These are phyloP conservation scores for Erebia aethiops DNA, from an alignment of 2,888 invertebrate genomes.

Conservation along the genomic window DNA sequence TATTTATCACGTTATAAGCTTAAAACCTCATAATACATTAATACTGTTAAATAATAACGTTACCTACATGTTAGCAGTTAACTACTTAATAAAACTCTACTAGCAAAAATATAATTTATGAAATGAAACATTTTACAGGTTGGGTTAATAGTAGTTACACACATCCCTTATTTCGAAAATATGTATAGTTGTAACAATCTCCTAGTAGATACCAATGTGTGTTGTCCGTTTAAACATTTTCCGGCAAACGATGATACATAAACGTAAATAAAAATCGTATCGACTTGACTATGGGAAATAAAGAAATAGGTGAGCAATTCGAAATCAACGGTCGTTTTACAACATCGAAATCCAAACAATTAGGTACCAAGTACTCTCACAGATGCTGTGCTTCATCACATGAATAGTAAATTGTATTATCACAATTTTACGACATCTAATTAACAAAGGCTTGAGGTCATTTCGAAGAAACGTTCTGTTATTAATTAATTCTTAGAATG, in stretches of 20 bases:
- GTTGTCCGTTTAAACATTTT: not conserved
- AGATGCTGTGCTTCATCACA: too few relatives aligned
- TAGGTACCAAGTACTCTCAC: too few relatives aligned
- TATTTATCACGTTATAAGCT: conserved; percentile 24
- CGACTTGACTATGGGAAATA: not conserved
- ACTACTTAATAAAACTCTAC: not conserved
- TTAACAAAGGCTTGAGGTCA: not conserved
- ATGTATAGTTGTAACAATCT: not conserved
- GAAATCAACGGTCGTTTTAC: conserved; percentile 1
- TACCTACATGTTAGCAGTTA: too few relatives aligned
- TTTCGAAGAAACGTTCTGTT: conserved; percentile 15
- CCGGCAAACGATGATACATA: too few relatives aligned
- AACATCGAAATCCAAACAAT: not conserved
- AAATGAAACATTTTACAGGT: not conserved
- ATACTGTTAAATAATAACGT: not conserved
- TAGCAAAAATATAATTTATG: not conserved
- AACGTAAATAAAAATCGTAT: too few relatives aligned
- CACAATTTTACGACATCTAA: not conserved
- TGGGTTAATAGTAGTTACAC: not conserved
- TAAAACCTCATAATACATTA: not conserved
- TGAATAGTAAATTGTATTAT: too few relatives aligned
- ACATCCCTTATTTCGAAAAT: conserved; percentile 5
- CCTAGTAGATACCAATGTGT: not conserved
- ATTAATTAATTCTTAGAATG: not conserved
- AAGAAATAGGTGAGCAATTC: not conserved